Evolutionary conservation across 2,113 vertebrate genomes (phyloP).

Genomic region (Phoxinus phoxinus): DNA sequence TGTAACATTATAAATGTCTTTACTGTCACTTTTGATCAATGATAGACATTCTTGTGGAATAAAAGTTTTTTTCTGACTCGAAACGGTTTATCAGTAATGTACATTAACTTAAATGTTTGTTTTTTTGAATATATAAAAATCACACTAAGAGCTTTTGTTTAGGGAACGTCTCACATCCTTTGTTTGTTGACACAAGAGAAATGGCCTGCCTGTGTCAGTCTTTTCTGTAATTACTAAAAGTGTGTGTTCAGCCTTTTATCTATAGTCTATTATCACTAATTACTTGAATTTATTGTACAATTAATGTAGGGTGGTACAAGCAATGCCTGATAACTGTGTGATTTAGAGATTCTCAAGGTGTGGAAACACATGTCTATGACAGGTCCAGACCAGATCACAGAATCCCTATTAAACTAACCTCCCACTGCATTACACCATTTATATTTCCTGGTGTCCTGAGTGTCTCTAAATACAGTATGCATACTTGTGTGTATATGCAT

Average conservation of each 20-base stretch:
- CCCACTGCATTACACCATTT: not conserved
- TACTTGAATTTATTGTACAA: not conserved
- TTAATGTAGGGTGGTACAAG: not conserved
- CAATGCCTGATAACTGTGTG: not conserved
- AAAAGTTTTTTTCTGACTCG: too few species aligned
- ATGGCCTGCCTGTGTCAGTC: not conserved
- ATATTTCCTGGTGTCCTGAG: not conserved
- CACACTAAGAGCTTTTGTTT: not conserved
- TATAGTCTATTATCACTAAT: not conserved
- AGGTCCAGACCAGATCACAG: not conserved
- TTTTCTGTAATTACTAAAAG: not conserved
- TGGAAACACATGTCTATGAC: not conserved
- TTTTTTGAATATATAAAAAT: not conserved
- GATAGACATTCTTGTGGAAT: too few species aligned
- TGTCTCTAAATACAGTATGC: not conserved
- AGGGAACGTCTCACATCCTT: not conserved
- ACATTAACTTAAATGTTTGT: too few species aligned
- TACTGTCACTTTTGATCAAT: too few species aligned
- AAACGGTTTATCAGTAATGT: too few species aligned
- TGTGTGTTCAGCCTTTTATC: not conserved
- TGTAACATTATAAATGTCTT: too few species aligned
- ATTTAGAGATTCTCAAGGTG: conserved; percentile 3
- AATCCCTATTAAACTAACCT: not conserved
- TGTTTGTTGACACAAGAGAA: not conserved
- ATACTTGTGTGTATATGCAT: not conserved